Evolutionary conservation across 2,113 vertebrate genomes (phyloP).

Genomic region (Lophochroa leadbeateri): DNA sequence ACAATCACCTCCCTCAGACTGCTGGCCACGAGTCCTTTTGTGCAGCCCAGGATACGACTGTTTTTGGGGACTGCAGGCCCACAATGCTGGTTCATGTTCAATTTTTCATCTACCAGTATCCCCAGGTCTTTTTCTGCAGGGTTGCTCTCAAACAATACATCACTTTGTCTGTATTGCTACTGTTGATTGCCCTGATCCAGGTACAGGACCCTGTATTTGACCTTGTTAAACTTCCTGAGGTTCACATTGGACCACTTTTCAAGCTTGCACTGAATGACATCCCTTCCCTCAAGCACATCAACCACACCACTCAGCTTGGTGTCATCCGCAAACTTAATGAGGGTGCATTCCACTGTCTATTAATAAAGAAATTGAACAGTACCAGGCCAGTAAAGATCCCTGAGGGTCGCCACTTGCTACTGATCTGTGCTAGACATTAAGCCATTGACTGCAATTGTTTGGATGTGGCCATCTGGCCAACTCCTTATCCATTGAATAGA

Average conservation of each 20-base stretch:
- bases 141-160: neutral
- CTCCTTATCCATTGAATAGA: neutral
- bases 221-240: neutral
- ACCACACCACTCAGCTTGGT: neutral
- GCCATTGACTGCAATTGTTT: neutral
- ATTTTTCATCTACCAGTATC: neutral
- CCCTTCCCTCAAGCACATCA: neutral
- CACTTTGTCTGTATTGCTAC: neutral
- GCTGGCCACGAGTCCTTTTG: rapidly evolving
- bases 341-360: neutral
- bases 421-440: neutral
- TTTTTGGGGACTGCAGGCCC: neutral
- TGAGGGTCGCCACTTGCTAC: neutral
- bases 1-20: neutral
- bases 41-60: neutral
- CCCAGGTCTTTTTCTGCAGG: neutral
- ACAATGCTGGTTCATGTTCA: neutral
- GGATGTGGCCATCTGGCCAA: neutral
- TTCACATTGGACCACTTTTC: neutral
- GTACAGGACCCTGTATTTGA: neutral
- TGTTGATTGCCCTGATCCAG: neutral
- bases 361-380: neutral
- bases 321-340: neutral
- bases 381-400: neutral
- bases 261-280: neutral